Evolutionary conservation across 2,888 invertebrate species (phyloP).

Genomic region (Andrena flavipes): DNA sequence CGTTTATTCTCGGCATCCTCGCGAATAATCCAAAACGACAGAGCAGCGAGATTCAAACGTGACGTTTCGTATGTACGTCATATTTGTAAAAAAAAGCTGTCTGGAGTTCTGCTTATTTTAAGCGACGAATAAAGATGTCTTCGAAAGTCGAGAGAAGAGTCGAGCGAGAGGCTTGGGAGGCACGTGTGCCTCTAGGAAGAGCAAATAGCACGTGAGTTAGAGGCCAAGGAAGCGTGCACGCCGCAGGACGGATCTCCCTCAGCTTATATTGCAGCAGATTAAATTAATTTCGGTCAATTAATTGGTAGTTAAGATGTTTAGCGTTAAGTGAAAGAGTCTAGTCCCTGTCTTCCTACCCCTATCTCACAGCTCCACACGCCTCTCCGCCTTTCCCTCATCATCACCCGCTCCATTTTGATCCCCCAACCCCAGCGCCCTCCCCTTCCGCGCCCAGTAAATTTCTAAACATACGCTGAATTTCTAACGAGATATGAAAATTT

Average conservation of each 20-base stretch:
- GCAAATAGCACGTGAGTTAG: background rate
- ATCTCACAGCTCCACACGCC: slow-evolving; percentile 21
- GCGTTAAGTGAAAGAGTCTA: slow-evolving; percentile 79
- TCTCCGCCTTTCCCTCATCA: slow-evolving; percentile 24
- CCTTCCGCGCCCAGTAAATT: background rate
- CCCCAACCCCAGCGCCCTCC: background rate
- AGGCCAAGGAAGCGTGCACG: slow-evolving; percentile 36
- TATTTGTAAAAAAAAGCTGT: background rate
- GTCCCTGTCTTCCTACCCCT: slow-evolving; percentile 58
- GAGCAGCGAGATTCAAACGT: background rate
- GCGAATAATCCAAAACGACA: background rate
- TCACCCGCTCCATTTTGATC: background rate
- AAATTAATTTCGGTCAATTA: slow-evolving; percentile 82
- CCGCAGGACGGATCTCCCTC: slow-evolving; percentile 71
- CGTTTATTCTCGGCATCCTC: slow-evolving; percentile 2
- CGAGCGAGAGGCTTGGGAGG: background rate
- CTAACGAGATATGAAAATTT: background rate
- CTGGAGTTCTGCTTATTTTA: background rate
- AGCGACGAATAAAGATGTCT: background rate
- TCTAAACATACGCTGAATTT: background rate
- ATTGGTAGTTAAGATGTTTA: slow-evolving; percentile 82
- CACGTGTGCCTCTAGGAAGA: background rate
- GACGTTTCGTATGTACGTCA: background rate
- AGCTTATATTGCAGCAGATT: slow-evolving; percentile 80
- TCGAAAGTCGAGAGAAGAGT: background rate